Conservation (phyloP, 2,113 vertebrate species). For the Ibidorhyncha struthersii region DNA sequence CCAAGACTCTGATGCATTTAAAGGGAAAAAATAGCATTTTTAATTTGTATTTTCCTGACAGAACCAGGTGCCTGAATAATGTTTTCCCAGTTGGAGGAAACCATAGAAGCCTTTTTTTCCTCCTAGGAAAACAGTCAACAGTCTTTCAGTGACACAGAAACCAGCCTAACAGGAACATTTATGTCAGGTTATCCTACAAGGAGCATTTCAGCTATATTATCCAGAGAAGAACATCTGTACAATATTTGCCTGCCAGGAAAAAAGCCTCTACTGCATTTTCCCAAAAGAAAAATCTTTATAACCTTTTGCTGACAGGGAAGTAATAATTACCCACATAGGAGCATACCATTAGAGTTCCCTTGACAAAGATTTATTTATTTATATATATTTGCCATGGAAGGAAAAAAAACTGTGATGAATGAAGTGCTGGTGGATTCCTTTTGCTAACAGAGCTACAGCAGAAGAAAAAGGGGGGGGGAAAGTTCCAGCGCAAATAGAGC, state of each 20-base stretch:
- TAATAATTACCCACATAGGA: slow-evolving; percentile 68
- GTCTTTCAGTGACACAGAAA: slow-evolving; percentile 32
- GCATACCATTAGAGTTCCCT: slow-evolving; percentile 45
- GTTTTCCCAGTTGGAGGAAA: slow-evolving; percentile 4
- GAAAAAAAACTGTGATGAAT: background rate
- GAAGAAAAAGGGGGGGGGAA: background rate
- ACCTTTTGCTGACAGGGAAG: slow-evolving; percentile 67
- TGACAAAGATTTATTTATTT: slow-evolving; percentile 18
- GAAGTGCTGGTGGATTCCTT: slow-evolving; percentile 41
- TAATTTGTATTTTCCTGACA: background rate
- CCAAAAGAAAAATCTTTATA: slow-evolving; percentile 62
- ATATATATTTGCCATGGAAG: background rate
- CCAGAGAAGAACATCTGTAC: slow-evolving; percentile 56
- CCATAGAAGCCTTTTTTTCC: background rate
- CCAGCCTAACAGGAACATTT: slow-evolving; percentile 25
- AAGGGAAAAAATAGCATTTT: background rate
- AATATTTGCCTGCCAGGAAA: slow-evolving; percentile 47
- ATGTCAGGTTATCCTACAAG: slow-evolving; percentile 56
- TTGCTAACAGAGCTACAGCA: slow-evolving; percentile 22
- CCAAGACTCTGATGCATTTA: background rate
- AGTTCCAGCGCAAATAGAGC: background rate
- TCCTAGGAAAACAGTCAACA: background rate
- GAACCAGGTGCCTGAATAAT: background rate
- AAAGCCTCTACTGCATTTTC: slow-evolving; percentile 40
- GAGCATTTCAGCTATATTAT: slow-evolving; percentile 37